Evolutionary conservation across 2,113 vertebrate genomes (phyloP).

Genomic region (Epinephelus moara): DNA sequence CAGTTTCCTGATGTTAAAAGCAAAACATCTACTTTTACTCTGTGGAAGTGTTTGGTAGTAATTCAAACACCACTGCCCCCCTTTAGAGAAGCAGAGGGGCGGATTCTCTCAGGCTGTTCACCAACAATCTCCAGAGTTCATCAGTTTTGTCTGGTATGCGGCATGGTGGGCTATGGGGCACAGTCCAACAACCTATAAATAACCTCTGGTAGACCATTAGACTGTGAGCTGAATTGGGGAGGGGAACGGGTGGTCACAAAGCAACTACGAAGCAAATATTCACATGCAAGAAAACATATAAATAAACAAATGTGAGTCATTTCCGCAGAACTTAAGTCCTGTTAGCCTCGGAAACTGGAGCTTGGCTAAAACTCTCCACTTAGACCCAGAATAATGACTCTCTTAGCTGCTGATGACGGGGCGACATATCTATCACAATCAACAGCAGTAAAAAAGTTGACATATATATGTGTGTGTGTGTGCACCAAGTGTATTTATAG

Average conservation of each 20-base stretch:
- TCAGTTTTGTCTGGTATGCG: slow-evolving; percentile 61
- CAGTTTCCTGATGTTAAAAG: neutral
- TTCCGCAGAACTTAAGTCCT: neutral
- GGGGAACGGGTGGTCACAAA: neutral
- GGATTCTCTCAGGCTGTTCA: slow-evolving; percentile 31
- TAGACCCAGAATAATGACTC: neutral
- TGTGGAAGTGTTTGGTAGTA: slow-evolving; percentile 5
- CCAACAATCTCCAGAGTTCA: slow-evolving; percentile 60
- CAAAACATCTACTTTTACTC: neutral
- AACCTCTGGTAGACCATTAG: slow-evolving; percentile 56
- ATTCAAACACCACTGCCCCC: slow-evolving; percentile 13
- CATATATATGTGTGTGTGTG: neutral
- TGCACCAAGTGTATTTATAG: slow-evolving; percentile 36
- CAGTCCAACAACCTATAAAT: slow-evolving; percentile 65
- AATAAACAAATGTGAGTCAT: neutral
- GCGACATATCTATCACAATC: neutral
- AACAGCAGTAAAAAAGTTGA: neutral
- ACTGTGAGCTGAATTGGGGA: slow-evolving; percentile 26
- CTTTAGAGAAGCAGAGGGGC: slow-evolving; percentile 37
- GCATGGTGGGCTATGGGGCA: slow-evolving; percentile 36
- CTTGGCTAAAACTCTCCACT: neutral
- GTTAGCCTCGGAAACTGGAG: neutral
- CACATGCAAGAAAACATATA: slow-evolving; percentile 11
- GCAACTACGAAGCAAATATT: slow-evolving; percentile 5
- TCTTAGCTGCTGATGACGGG: neutral